Evolutionary conservation across 2,888 invertebrate genomes (phyloP), one percentile per base, ranked within the genome.

Genomic region (Acanthacorydalis orientalis): DNA sequence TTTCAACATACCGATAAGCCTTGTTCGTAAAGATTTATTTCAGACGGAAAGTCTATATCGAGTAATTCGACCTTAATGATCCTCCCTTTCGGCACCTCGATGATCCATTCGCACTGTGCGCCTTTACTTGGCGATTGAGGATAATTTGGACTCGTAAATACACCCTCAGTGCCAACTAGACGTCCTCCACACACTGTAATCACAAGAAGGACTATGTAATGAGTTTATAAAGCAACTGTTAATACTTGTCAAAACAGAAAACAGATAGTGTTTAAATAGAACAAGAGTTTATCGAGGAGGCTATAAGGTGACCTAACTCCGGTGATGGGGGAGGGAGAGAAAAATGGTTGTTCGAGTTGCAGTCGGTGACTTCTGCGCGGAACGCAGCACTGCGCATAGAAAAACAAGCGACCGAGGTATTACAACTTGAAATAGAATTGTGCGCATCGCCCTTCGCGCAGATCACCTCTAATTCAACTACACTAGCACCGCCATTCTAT

Each of bases 101-200:
- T 79, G n/a, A 52, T 64, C 87, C 87, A 87, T 7, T 64, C 62
- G 56, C 88, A 89, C 37, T 70, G 68, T 47, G 64, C 64, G 34
- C 64, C 60, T 4, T 53, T 54, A 1, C 62, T 60, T 44, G 70
- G 67, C 0, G 65, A 59, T 7, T 57, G 54, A 0, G 86, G 89
- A 67, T 87, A 92, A 10, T 78, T 78, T 0, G 82, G 80, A 10
- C 83, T 78, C 42, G 72, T 70, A 40, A 89, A 72, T 48, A 69
- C 70, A 0, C 92, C 93, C 35, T 47, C 47, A 7, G 42, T 10
- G 74, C 72, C 7, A 65, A 71, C 1, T 35, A 87, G 56, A 0
- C 55, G 59, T 31, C 80, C 80, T 8, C 85, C 87, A 60, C 93
- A 93, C 8, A 57, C 76, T 77, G 49, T 45, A 60, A 58, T 51